Evolutionary conservation across 2,888 invertebrate genomes (phyloP), one percentile per base, ranked within the genome.

Genomic region (Acronicta leporina): DNA sequence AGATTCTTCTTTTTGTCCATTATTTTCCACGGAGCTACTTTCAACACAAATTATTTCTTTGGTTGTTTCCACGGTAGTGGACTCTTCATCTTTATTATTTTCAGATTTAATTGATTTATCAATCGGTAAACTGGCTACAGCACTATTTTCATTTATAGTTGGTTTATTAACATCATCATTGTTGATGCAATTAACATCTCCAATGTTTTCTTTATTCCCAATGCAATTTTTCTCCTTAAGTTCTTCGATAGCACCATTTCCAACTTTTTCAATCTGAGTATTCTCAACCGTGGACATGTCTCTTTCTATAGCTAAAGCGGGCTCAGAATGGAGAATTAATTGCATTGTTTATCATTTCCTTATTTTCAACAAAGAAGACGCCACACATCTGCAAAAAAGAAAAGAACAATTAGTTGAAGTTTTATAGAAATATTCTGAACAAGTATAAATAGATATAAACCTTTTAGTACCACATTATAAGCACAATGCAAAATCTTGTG

Each of bases 271-370:
- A 72, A 62, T 68, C 13, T 84, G 66, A 52, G 82, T 63, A 58
- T 86, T 87, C 45, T 87, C 83, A 25, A 89, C 63, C 4, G 83
- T 78, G 9, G 92, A 82, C 93, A 94, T 94, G 67, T 87, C 89
- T 63, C 71, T 80, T 56, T 81, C 80, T 75, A 88, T 81, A 59
- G 83, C 84, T 77, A 84, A 72, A 62, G 80, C 68, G 59, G 80
- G 70, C 69, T 91, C 89, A 80, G 84, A 75, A 62, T 88, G 86
- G 69, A 89, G 72, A 80, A 91, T 89, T 82, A 94, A 84, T 92
- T 94, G 92, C 94, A 94, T 94, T 84, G 86, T 92, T 82, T 84
- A 82, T 76, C 90, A 88, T 91, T 81, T 87, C 88, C 79, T 83
- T 76, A 73, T 79, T 54, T 71, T 54, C 76, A 58, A 55, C 53